Base-by-base conservation (phyloP, 2,888 invertebrate species). In the Prosapia bicincta region DNA sequence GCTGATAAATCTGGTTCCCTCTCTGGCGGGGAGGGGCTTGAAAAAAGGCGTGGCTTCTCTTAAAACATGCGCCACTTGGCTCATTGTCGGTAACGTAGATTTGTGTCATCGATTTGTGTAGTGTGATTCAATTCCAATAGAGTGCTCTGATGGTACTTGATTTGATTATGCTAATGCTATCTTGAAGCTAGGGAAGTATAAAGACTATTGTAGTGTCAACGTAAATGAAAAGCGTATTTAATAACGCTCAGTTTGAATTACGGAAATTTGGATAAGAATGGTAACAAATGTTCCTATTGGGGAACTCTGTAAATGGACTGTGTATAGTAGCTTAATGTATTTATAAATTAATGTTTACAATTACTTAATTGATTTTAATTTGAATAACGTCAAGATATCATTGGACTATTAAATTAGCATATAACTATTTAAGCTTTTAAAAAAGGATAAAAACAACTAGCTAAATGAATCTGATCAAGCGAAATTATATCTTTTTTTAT, bases 121-220 rank as follows among this genome's bases (percentile, higher is more conserved):
- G 54, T 54, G 54, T 54, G 54, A 54, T 54, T 54, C 54, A 54
- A 54, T 54, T 54, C 74, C 74, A 69, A 69, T 74, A 74, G 74
- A 74, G 74, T 69, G 69, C 69, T 69, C 66, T 74, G 26, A 54
- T 54, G 23, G 26, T 65, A 26, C 54, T 25, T 69, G 74, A 74
- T 74, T 74, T 74, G 74, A 74, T 74, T 74, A 74, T 74, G 74
- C 69, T 74, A 74, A 74, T 74, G 69, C 43, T 28, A 54, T 54
- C 54, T 54, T 54, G 54, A 54, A 10, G 54, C 54, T 54, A 54
- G 54, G 54, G 54, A 54, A 54, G 54, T 54, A 54, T 20, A 54
- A 54, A 54, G 54, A 54, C 54, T 54, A 54, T 54, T 54, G 54
- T 54, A 54, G n/a, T 54, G 54, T 20, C 54, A 20, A 54, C 13